phyloP scores from a whole-genome alignment of 2,113 vertebrate species.

The Protobothrops mucrosquamatus region DNA sequence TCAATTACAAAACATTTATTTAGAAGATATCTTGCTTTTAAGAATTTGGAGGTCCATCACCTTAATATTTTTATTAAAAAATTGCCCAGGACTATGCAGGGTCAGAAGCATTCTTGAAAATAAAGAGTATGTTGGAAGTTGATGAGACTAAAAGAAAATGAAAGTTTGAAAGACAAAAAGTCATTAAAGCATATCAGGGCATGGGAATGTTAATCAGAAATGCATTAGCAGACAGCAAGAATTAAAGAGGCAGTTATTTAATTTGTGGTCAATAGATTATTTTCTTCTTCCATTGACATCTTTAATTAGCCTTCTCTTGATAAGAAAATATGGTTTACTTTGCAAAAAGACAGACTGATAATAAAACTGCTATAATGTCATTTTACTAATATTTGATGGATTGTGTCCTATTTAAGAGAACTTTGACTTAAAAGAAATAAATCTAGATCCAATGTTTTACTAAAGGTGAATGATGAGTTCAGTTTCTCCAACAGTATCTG shows the following conservation, averaged over 20 bases:
- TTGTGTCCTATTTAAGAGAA: conserved; percentile 32
- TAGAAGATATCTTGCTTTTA: neutral
- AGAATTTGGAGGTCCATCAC: neutral
- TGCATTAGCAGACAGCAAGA: conserved; percentile 43
- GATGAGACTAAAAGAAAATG: neutral
- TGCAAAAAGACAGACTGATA: conserved; percentile 36
- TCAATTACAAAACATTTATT: neutral
- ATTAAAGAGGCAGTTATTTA: conserved; percentile 43
- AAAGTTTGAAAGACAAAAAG: conserved; percentile 33
- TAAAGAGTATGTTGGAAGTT: neutral
- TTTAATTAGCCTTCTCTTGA: conserved; percentile 39
- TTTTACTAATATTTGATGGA: conserved; percentile 52
- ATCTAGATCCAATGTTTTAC: conserved; percentile 12
- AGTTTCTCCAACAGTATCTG: neutral
- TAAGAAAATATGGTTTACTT: conserved; percentile 29
- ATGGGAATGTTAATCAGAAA: conserved; percentile 57
- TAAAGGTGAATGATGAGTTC: conserved; percentile 6
- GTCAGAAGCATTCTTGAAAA: neutral
- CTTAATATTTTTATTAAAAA: neutral
- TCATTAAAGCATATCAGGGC: conserved; percentile 47
- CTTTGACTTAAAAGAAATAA: conserved; percentile 33
- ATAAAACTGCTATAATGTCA: conserved; percentile 19
- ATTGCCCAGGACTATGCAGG: neutral
- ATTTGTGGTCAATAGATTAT: conserved; percentile 47
- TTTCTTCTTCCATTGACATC: conserved; percentile 38